Percentiles rank a stretch among this genome's conserved stretches.
Conservation (phyloP, 2,113 vertebrate genomes). For the Oreochromis tanganicae region DNA sequence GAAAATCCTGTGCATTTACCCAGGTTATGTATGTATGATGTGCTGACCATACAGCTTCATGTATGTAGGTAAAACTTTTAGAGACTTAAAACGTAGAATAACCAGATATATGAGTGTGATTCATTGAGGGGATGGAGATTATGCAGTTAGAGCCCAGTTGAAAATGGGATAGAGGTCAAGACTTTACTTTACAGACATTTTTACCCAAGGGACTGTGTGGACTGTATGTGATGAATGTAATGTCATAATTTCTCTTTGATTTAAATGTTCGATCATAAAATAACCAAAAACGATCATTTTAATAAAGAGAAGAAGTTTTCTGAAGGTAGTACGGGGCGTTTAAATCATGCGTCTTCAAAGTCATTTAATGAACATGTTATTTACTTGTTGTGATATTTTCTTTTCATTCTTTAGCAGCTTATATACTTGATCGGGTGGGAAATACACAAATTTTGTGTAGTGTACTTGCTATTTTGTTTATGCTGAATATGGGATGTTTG, state of each 20-base stretch:
- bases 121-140: not conserved
- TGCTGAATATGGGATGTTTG: not conserved
- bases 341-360: not conserved
- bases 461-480: not conserved
- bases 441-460: not conserved
- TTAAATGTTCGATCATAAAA: not conserved
- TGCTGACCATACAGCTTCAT: not conserved
- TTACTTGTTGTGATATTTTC: not conserved
- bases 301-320: not conserved
- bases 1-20: not conserved
- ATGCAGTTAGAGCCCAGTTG: not conserved
- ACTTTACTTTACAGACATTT: not conserved
- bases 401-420: not conserved
- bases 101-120: not conserved
- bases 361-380: not conserved
- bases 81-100: not conserved
- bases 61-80: not conserved
- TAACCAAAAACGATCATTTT: not conserved
- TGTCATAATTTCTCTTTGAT: not conserved
- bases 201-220: too few species aligned
- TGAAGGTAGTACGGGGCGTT: not conserved
- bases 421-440: not conserved
- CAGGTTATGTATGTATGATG: not conserved
- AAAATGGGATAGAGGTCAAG: not conserved
- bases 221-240: not conserved